These are phyloP conservation scores for Knipowitschia caucasica DNA, from an alignment of 2,797 vertebrate genomes.

Conservation along the genomic window DNA sequence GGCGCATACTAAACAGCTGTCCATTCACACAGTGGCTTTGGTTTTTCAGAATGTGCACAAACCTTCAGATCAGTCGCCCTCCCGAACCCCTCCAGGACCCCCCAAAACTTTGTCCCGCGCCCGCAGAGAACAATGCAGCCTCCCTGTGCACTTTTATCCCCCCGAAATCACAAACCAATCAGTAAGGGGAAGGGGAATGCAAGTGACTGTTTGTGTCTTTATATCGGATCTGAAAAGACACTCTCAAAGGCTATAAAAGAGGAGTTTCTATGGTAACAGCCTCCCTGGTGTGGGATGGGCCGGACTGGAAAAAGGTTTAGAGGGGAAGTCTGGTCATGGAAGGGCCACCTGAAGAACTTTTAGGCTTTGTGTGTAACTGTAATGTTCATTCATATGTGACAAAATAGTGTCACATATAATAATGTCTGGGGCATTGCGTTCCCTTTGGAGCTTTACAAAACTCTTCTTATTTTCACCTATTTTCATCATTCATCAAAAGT, in stretches of 20 bases:
- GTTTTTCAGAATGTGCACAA: conserved; percentile 38
- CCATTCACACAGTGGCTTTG: conserved; percentile 35
- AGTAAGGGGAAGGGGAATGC: conserved; percentile 67
- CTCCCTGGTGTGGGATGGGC: conserved; percentile 55
- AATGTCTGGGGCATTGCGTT: too few species aligned
- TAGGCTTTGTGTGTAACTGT: too few species aligned
- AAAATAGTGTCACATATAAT: too few species aligned
- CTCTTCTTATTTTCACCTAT: too few species aligned
- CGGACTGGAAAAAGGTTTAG: conserved; percentile 35
- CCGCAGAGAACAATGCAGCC: conserved; percentile 42
- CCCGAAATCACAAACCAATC: conserved; percentile 36
- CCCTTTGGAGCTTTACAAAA: too few species aligned
- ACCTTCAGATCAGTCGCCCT: conserved; percentile 22
- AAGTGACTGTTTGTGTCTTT: conserved; percentile 61
- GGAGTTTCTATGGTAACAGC: conserved; percentile 56
- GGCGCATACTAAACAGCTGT: conserved; percentile 55
- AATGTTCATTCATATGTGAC: neutral
- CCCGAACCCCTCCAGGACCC: conserved; percentile 3
- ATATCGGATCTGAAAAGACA: conserved; percentile 60
- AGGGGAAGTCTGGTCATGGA: conserved; percentile 37
- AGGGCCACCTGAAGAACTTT: neutral
- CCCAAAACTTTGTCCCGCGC: neutral
- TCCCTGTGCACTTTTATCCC: conserved; percentile 9
- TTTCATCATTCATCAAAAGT: too few species aligned
- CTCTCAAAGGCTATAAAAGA: conserved; percentile 63